Conservation (phyloP, 2,113 vertebrate species). For the Murina feae region DNA sequence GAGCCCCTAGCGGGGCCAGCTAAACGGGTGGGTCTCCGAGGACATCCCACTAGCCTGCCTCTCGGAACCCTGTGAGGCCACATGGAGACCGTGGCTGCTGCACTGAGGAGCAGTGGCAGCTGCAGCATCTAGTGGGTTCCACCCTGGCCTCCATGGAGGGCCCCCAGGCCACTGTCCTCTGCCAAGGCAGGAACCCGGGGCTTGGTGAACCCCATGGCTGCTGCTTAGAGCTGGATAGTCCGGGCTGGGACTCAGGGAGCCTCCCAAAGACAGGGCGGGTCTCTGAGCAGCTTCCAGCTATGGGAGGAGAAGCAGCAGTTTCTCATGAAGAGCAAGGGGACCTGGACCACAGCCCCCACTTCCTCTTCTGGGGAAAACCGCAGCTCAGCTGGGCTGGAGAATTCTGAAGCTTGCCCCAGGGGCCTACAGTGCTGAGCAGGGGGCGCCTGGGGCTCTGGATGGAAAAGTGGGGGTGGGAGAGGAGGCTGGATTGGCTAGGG, state of each 20-base stretch:
- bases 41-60: not conserved
- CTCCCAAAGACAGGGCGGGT: not conserved
- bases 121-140: not conserved
- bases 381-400: not conserved
- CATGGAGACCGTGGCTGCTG: not conserved
- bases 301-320: not conserved
- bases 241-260: not conserved
- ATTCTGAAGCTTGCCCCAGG: not conserved
- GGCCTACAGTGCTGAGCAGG: not conserved
- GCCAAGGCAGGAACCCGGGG: not conserved
- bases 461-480: not conserved
- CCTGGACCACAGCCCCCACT: not conserved
- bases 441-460: not conserved
- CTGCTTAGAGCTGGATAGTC: not conserved
- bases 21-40: not conserved
- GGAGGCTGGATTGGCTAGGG: not conserved
- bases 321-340: not conserved
- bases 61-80: not conserved
- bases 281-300: not conserved
- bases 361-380: constrained; percentile 26
- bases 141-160: not conserved
- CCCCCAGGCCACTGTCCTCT: not conserved
- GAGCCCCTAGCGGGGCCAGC: not conserved
- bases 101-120: not conserved
- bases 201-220: not conserved